Evolutionary conservation across 2,113 vertebrate genomes (phyloP), one percentile per base, ranked within the genome.

Genomic region (Microcebus tavaratra): DNA sequence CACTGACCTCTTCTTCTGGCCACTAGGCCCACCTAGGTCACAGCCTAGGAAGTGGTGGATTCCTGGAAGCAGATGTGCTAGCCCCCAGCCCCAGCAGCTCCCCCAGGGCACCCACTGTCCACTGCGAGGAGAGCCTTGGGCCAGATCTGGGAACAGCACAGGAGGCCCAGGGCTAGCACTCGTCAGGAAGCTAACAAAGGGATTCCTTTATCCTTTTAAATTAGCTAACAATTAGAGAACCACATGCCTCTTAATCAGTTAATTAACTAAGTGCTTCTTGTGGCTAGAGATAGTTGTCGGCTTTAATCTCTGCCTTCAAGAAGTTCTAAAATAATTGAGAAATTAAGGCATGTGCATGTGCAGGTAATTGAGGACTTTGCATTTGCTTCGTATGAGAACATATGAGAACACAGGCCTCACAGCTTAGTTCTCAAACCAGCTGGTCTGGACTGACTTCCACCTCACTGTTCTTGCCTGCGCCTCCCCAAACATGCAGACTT

Each of bases 201-300:
- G 23, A 73, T 73, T 68, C n/a, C n/a, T 94, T 83, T 75, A 90
- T 78, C 72, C 53, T 91, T 72, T 76, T 15, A 79, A 90, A 90
- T 84, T 72, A 95, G 42, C 83, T 70, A 87, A 68, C 89, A 88
- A 36, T 89, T 27, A 88, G 59, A 88, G 96, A 84, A 61, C 10
- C 4, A 8, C 0, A 1, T 34, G n/a, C 15, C 3, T 55, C 31
- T 82, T 86, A 70, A 88, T 91, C 79, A 86, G 68, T 86, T 90
- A 85, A 86, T 94, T 80, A 92, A 90, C 14, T 20, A 55, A 72
- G n/a, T 63, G 72, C 67, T 57, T 92, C 76, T 81, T 88, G 39
- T 73, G 80, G 53, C 45, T 76, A 50, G 34, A 90, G 39, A 70
- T 53, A 25, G n/a, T 5, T 67, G 25, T 61, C n/a, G 34, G 39